Base-by-base conservation (phyloP, 1,140 invertebrate genomes). In the Schlechtendalia chinensis region DNA sequence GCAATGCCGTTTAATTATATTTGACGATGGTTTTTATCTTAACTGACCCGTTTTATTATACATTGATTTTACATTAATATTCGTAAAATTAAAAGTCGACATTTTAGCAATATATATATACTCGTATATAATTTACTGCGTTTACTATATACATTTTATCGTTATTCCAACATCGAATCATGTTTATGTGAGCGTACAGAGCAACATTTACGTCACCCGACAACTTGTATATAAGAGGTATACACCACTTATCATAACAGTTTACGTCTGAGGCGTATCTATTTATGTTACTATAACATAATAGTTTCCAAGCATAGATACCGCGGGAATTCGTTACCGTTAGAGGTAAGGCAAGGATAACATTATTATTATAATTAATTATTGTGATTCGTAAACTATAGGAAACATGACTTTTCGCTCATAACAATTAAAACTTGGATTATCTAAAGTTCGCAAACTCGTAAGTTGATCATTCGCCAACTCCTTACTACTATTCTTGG, bases 401-500 rank as follows among this genome's bases (percentile, higher is more conserved):
- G 22, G n/a, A 6, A 63, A 79, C 75, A 79, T n/a, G 58, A 50
- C 75, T 61, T 79, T 79, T 79, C 58, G 17, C 58, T 79, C 32
- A 63, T 79, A 79, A 79, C 75, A 79, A 79, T 79, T 79, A 79
- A 79, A 79, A 79, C 58, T 79, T 79, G 58, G 22, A 79, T 79
- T 61, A 63, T 79, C 75, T 29, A n/a, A 50, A 79, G 75, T 79
- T 79, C 22, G 47, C 39, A 50, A 61, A 79, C 75, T 79, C 22
- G 39, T 10, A 79, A 79, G 54, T 79, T 63, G 58, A 79, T 79
- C 58, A 63, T 22, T 50, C n/a, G n/a, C 75, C 58, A 77, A 77
- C 74, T 39, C n/a, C 5, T n/a, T n/a, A n/a, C n/a, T 24, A 1
- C 56, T 22, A n/a, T 79, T 61, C 58, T 24, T 79, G 58, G 11